Conservation (phyloP, 1,140 invertebrate genomes). For the Aphelenchoides avenae region DNA sequence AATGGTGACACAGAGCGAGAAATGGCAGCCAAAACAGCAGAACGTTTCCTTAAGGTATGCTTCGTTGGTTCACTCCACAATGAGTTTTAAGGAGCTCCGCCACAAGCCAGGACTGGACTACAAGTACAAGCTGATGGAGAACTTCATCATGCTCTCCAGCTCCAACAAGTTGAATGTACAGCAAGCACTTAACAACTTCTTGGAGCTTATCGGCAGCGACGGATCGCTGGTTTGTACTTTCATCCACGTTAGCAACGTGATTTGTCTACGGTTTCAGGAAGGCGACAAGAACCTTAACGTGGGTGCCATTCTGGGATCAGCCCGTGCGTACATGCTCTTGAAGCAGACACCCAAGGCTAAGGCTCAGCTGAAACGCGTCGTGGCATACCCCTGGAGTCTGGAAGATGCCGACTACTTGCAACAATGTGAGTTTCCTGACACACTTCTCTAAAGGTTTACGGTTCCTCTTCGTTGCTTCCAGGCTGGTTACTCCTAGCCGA, state of each 20-base stretch:
- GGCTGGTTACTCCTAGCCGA: slow-evolving; percentile 83
- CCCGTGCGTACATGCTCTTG: slow-evolving; percentile 77
- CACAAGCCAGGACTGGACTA: slow-evolving; percentile 68
- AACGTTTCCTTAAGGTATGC: slow-evolving; percentile 68
- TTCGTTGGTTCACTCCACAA: slow-evolving; percentile 11
- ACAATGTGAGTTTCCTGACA: slow-evolving; percentile 64
- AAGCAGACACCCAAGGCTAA: slow-evolving; percentile 83
- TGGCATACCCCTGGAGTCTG: slow-evolving; percentile 80
- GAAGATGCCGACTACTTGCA: slow-evolving; percentile 93
- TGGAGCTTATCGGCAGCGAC: slow-evolving; percentile 63
- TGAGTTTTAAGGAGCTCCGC: slow-evolving; percentile 71
- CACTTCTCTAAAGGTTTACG: neutral
- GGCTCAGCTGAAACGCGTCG: slow-evolving; percentile 83
- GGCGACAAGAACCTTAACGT: slow-evolving; percentile 65
- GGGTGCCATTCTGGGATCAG: slow-evolving; percentile 80
- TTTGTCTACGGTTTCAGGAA: slow-evolving; percentile 5
- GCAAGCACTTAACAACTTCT: slow-evolving; percentile 75
- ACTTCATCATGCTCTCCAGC: slow-evolving; percentile 77
- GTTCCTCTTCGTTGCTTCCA: slow-evolving; percentile 8
- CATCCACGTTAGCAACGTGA: neutral
- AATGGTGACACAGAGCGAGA: slow-evolving; percentile 60
- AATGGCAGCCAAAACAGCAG: slow-evolving; percentile 64
- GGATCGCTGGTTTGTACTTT: slow-evolving; percentile 33
- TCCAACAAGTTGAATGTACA: slow-evolving; percentile 81
- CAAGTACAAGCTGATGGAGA: slow-evolving; percentile 69